These are phyloP conservation scores for Operophtera brumata DNA, from an alignment of 2,888 invertebrate species.

Conservation along the genomic window DNA sequence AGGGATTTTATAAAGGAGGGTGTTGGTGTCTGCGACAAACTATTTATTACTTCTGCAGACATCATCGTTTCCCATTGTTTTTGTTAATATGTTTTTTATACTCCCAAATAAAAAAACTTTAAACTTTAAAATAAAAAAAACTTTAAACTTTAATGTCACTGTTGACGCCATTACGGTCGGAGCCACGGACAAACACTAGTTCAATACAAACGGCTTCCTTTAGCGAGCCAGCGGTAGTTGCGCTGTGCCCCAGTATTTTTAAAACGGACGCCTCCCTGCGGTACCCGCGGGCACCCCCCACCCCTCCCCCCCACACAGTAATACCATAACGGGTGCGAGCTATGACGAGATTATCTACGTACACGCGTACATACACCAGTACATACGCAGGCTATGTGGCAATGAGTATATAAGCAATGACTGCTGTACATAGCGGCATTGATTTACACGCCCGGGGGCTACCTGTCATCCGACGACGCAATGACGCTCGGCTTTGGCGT, in stretches of 20 bases:
- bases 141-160: too few species aligned
- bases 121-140: too few species aligned
- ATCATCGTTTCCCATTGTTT: too few species aligned
- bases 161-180: too few species aligned
- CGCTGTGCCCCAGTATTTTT: constrained; percentile 72
- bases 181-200: too few species aligned
- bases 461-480: constrained; percentile 66
- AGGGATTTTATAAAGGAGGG: too few species aligned
- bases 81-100: too few species aligned
- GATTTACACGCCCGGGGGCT: constrained; percentile 70
- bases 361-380: constrained; percentile 49
- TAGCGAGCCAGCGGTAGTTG: constrained; percentile 61
- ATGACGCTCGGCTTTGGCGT: constrained; percentile 45
- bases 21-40: too few species aligned
- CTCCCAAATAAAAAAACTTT: too few species aligned
- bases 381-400: constrained; percentile 66
- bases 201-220: constrained; percentile 75
- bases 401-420: constrained; percentile 59
- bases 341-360: constrained; percentile 79
- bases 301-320: constrained; percentile 60
- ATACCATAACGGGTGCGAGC: constrained; percentile 80
- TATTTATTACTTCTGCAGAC: too few species aligned
- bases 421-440: constrained; percentile 74
- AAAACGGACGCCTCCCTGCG: constrained; percentile 73
- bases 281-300: constrained; percentile 60